Conservation (phyloP, 2,888 invertebrate genomes). For the Erebia epiphron region DNA sequence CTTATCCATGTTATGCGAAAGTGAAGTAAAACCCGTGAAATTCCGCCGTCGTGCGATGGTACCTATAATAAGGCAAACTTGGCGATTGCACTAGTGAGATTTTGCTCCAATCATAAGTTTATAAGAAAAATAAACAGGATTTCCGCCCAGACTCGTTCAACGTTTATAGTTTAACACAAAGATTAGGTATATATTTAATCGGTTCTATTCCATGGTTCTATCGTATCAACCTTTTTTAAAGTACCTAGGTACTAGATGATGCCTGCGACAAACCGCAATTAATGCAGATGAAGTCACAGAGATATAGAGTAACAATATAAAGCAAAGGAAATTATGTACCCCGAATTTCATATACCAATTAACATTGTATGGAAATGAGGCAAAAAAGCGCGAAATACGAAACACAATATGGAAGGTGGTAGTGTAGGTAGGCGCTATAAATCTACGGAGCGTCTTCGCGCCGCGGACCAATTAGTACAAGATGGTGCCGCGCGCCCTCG, state of each 20-base stretch:
- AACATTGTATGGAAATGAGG: slow-evolving; percentile 1
- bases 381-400: slow-evolving; percentile 16
- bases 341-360: too few species aligned
- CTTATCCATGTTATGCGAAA: slow-evolving; percentile 45
- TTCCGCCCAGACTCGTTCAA: slow-evolving; percentile 28
- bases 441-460: slow-evolving; percentile 76
- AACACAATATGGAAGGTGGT: slow-evolving; percentile 47
- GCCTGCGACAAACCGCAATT: too few species aligned
- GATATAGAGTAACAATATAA: too few species aligned
- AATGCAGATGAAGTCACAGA: too few species aligned
- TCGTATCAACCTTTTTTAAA: too few species aligned
- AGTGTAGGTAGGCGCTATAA: slow-evolving; percentile 65
- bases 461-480: slow-evolving; percentile 80
- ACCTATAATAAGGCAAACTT: slow-evolving; percentile 70
- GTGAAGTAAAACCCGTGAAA: slow-evolving; percentile 38
- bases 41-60: slow-evolving; percentile 55
- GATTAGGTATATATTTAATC: not conserved
- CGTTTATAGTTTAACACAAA: not conserved
- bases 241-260: too few species aligned
- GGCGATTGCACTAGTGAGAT: slow-evolving; percentile 70
- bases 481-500: slow-evolving; percentile 71
- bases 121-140: slow-evolving; percentile 58
- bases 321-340: too few species aligned
- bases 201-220: not conserved
- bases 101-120: slow-evolving; percentile 75